Percentiles rank a stretch among this genome's conserved stretches.
Conservation (phyloP, 2,113 vertebrate species). For the Mungos mungo region DNA sequence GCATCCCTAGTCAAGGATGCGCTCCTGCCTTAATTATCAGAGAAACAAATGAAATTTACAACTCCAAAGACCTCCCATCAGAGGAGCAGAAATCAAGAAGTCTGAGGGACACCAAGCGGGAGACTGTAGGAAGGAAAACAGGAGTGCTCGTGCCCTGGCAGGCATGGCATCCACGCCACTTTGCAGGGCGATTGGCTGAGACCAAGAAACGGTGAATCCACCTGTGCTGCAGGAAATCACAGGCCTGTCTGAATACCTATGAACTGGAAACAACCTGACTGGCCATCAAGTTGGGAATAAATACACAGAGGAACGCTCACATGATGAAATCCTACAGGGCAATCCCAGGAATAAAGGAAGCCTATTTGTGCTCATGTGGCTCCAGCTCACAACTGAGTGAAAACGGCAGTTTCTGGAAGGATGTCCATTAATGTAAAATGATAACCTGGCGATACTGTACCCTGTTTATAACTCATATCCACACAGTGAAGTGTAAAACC, state of each 20-base stretch:
- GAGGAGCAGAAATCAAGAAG: not conserved
- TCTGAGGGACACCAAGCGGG: not conserved
- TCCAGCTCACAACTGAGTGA: not conserved
- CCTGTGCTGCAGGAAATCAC: rapidly evolving
- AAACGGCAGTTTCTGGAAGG: not conserved
- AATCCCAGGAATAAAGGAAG: too few species aligned
- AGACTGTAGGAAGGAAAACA: too few species aligned
- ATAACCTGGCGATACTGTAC: rapidly evolving
- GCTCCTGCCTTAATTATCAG: not conserved
- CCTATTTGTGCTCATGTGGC: not conserved
- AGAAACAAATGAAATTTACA: not conserved
- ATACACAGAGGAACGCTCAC: rapidly evolving
- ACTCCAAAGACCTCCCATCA: not conserved
- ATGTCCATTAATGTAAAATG: not conserved
- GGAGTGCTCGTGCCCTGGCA: not conserved
- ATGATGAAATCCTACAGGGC: not conserved
- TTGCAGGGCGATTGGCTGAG: not conserved
- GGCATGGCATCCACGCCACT: rapidly evolving
- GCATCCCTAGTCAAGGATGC: not conserved
- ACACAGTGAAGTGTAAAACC: rapidly evolving
- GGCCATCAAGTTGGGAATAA: not conserved
- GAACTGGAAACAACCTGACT: not conserved
- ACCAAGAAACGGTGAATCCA: not conserved
- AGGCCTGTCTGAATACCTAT: not conserved
- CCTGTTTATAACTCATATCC: rapidly evolving